Conservation (phyloP, 2,113 vertebrate genomes). For the Clarias macrocephalus region DNA sequence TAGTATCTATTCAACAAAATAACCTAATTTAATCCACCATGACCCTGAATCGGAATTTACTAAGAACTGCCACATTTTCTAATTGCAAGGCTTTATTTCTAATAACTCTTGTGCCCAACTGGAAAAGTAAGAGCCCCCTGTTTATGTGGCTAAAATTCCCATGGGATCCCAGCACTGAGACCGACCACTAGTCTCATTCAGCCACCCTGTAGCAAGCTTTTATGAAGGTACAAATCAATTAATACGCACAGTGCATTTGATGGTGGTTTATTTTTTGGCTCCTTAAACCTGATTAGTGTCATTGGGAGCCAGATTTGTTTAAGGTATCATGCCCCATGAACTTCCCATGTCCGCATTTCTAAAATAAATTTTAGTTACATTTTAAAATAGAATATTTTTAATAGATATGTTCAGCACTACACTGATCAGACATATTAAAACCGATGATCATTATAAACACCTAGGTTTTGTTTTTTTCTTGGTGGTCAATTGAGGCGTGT, state of each 20-base stretch:
- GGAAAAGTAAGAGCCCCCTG: background rate
- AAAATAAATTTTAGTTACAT: background rate
- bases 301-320: background rate
- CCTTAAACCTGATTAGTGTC: background rate
- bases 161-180: background rate
- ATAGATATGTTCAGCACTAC: background rate
- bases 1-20: background rate
- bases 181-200: background rate
- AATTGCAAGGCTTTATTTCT: background rate
- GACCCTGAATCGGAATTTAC: background rate
- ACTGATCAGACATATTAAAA: too few relatives aligned
- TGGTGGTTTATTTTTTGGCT: background rate
- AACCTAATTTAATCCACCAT: background rate
- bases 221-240: background rate
- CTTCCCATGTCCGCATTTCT: background rate
- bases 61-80: background rate
- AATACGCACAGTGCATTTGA: background rate
- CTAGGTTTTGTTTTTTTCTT: too few relatives aligned
- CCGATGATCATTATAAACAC: too few relatives aligned
- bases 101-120: background rate
- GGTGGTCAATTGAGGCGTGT: too few relatives aligned
- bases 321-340: background rate
- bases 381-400: background rate
- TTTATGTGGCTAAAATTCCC: background rate
- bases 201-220: background rate